Percentiles rank a stretch among this genome's conserved stretches.
phyloP scores from a whole-genome alignment of 1,140 invertebrate species.

The Akabosia matsudoensis region DNA sequence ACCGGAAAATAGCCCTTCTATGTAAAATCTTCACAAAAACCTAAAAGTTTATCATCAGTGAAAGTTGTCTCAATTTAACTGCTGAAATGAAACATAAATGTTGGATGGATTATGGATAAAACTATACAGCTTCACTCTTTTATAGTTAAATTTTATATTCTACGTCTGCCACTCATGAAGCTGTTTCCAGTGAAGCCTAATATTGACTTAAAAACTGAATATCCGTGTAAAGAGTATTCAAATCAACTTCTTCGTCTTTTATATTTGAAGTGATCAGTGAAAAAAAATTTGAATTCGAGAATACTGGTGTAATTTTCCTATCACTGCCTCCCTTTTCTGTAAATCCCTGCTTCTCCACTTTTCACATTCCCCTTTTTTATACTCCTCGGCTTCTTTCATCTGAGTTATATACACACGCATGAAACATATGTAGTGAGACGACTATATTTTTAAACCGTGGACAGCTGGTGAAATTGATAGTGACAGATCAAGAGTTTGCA shows the following conservation, averaged over 20 bases:
- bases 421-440: background rate
- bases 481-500: slow-evolving; percentile 22
- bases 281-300: background rate
- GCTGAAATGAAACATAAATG: slow-evolving; percentile 43
- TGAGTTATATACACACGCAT: background rate
- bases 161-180: slow-evolving; percentile 3
- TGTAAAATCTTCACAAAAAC: too few species aligned
- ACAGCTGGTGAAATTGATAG: slow-evolving; percentile 14
- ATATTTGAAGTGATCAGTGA: background rate
- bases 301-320: slow-evolving; percentile 15
- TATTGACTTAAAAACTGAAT: background rate
- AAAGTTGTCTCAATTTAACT: too few species aligned
- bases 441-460: slow-evolving; percentile 10
- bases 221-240: too few species aligned
- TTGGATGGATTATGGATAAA: slow-evolving; percentile 46
- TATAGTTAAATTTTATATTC: background rate
- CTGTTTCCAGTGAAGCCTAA: slow-evolving; percentile 14
- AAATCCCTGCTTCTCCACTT: slow-evolving; percentile 14
- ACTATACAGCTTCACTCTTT: background rate
- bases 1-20: too few species aligned
- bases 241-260: too few species aligned
- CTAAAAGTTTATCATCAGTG: too few species aligned
- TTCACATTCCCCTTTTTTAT: background rate
- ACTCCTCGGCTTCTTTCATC: background rate
- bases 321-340: background rate